phyloP scores from a whole-genome alignment of 2,888 invertebrate species.

The Colostygia pectinataria region DNA sequence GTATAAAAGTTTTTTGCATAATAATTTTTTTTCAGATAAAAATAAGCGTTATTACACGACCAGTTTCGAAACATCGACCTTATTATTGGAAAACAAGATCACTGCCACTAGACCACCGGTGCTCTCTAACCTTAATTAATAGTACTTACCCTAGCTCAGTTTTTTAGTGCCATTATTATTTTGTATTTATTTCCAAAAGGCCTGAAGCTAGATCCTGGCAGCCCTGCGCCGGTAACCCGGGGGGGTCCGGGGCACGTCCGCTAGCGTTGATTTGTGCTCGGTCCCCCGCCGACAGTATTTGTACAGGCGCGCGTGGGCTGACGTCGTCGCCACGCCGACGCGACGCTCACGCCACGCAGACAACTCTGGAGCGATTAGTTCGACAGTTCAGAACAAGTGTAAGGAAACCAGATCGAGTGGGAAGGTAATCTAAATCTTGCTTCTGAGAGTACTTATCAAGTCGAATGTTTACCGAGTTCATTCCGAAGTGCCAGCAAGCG shows the following conservation, averaged over 20 bases:
- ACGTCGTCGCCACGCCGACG: constrained; percentile 36
- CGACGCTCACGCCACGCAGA: constrained; percentile 32
- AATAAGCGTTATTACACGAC: too few species aligned
- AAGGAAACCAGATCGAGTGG: constrained; percentile 10
- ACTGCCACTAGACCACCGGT: too few species aligned
- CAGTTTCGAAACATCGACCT: too few species aligned
- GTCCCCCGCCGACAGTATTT: constrained; percentile 77
- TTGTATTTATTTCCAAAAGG: too few species aligned
- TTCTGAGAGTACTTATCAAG: neutral
- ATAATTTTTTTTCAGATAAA: too few species aligned
- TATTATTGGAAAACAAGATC: too few species aligned
- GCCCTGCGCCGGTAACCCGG: constrained; percentile 55
- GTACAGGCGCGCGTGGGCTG: constrained; percentile 64
- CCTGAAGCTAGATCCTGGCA: constrained; percentile 33
- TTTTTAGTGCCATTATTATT: too few species aligned
- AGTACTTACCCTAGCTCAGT: too few species aligned
- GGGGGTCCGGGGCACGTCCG: constrained; percentile 66
- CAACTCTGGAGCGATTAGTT: constrained; percentile 7
- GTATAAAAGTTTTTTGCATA: too few species aligned
- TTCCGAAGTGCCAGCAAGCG: neutral
- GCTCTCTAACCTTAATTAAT: too few species aligned
- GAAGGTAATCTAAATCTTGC: neutral
- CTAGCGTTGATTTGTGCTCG: constrained; percentile 77
- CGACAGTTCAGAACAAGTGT: constrained; percentile 16
- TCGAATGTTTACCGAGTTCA: neutral